Conservation (phyloP, 2,888 invertebrate genomes). For the Heliconius hortense region DNA sequence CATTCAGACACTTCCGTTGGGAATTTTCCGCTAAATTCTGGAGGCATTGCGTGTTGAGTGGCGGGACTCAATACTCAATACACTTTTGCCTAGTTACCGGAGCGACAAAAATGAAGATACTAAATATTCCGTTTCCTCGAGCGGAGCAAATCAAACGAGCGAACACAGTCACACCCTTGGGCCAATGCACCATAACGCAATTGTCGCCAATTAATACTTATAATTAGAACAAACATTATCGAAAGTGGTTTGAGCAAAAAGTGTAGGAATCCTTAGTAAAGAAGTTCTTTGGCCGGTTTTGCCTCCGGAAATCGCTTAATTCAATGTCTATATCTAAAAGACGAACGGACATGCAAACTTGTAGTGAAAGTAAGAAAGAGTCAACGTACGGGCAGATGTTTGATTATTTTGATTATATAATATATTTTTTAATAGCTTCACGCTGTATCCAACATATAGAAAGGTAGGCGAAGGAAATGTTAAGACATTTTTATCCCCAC, state of each 20-base stretch:
- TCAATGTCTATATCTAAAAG: constrained; percentile 26
- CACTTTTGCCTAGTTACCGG: neutral
- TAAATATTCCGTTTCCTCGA: neutral
- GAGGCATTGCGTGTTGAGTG: neutral
- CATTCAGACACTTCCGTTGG: too few species aligned
- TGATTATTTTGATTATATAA: constrained; percentile 21
- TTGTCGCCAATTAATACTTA: neutral
- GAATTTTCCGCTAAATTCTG: too few species aligned
- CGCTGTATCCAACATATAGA: neutral
- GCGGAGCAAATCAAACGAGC: too few species aligned
- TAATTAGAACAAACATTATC: constrained; percentile 17
- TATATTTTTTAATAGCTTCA: neutral
- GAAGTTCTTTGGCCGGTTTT: constrained; percentile 22
- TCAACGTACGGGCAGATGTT: constrained; percentile 14
- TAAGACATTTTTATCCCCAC: neutral
- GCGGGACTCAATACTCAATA: neutral
- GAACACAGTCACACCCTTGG: neutral
- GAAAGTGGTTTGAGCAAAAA: constrained; percentile 19
- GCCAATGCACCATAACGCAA: neutral
- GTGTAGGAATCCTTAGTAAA: neutral
- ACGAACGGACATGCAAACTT: constrained; percentile 31
- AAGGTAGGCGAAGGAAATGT: neutral
- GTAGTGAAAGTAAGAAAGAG: constrained; percentile 37
- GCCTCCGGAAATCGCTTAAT: constrained; percentile 26
- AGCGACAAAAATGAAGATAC: neutral